Percentiles rank a stretch among this genome's conserved stretches.
Conservation (phyloP, 2,888 invertebrate genomes). For the Zygogramma bicolorata region DNA sequence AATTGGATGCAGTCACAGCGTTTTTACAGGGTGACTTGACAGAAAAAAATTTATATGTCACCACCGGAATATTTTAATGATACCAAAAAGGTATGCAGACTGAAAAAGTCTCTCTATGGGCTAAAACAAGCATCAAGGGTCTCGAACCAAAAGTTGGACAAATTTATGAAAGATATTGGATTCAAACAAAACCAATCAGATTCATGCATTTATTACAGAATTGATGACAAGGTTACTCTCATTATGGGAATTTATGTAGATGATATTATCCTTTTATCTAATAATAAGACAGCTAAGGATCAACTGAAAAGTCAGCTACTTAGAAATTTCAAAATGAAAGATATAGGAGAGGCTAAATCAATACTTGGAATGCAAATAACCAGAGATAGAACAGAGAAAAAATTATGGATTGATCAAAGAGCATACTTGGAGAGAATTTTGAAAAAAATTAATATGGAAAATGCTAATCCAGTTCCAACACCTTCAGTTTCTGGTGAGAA, state of each 20-base stretch:
- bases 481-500: slow-evolving; percentile 17
- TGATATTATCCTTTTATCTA: slow-evolving; percentile 11
- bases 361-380: slow-evolving; percentile 28
- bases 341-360: no score
- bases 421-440: slow-evolving; percentile 12
- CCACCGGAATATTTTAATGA: slow-evolving; percentile 42
- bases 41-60: slow-evolving; percentile 51
- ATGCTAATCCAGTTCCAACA: slow-evolving; percentile 20
- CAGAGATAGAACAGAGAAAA: slow-evolving; percentile 9
- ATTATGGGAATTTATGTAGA: slow-evolving; percentile 20
- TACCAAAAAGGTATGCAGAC: slow-evolving; percentile 39
- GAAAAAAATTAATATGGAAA: slow-evolving; percentile 6
- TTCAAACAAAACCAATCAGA: neutral
- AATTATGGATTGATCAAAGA: no score
- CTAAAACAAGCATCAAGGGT: no score
- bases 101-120: slow-evolving; percentile 47
- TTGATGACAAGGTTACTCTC: neutral
- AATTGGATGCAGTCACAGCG: slow-evolving; percentile 54
- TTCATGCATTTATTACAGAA: slow-evolving; percentile 6
- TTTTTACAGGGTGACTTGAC: slow-evolving; percentile 51
- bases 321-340: no score
- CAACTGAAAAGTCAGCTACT: neutral
- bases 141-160: neutral
- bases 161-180: neutral
- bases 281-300: no score